Percentiles rank a stretch among this genome's conserved stretches.
phyloP scores from a whole-genome alignment of 2,797 vertebrate genomes.

The Odontamblyopus lacepedii region DNA sequence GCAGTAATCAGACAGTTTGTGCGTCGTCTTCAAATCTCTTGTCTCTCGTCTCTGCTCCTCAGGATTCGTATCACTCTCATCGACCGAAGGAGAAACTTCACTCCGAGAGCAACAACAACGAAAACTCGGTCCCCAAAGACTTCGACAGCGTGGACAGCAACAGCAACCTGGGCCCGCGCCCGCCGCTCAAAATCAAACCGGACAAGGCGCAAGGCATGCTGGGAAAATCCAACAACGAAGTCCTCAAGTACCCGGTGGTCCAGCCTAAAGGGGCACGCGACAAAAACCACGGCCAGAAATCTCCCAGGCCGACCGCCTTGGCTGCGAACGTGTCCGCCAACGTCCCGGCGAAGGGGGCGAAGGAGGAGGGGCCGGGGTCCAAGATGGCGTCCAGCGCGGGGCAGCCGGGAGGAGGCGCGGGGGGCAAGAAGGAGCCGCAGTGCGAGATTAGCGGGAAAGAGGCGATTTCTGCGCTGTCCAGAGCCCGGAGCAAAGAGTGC shows the following conservation, averaged over 20 bases:
- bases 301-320: conserved; percentile 17
- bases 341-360: conserved; percentile 28
- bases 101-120: conserved; percentile 93
- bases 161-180: conserved; percentile 89
- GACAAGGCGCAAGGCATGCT: conserved; percentile 77
- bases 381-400: background rate
- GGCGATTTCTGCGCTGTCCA: conserved; percentile 89
- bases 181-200: conserved; percentile 79
- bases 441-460: conserved; percentile 95
- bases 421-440: conserved; percentile 73
- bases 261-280: conserved; percentile 34
- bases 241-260: conserved; percentile 57
- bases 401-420: background rate
- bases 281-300: conserved; percentile 27
- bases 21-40: background rate
- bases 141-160: conserved; percentile 92
- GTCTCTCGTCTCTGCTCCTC: background rate
- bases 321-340: conserved; percentile 25
- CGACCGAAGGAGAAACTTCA: conserved; percentile 89
- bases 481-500: conserved; percentile 87
- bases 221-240: conserved; percentile 79
- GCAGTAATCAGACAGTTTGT: no score
- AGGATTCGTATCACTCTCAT: conserved; percentile 87
- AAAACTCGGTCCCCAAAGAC: conserved; percentile 97
- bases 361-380: no score